Base-by-base conservation (phyloP, 1,140 invertebrate species). In the Patella vulgata region DNA sequence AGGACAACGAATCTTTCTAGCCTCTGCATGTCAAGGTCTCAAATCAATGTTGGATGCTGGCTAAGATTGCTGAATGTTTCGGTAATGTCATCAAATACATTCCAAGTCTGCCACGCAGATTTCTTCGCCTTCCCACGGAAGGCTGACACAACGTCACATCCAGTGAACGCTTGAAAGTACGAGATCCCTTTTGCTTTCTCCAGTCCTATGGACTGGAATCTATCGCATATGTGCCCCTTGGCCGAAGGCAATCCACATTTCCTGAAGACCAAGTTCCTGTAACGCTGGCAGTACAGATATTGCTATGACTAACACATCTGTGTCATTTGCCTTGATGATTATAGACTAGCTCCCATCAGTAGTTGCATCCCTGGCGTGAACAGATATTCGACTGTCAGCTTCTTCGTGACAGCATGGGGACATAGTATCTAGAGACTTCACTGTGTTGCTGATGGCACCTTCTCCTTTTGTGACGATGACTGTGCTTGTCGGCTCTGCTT, bases 101-200 rank as follows among this genome's bases (percentile, higher is more conserved):
- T n/a, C n/a, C n/a, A n/a, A n/a, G n/a, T n/a, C n/a, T n/a, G n/a
- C n/a, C n/a, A n/a, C 50, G 44, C 63, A 12, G 71, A 44, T 57
- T 67, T 71, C 23, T 67, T 64, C 14, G 48, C 66, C 51, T 61
- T 75, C 63, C 64, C 63, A 44, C 40, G n/a, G 46, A 77, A 79
- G 14, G 11, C 14, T 12, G 62, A 77, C 28, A 70, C 63, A 30
- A 59, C 72, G 23, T 75, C 58, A 63, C 74, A 77, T n/a, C 74
- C 69, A 14, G 70, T 73, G 39, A 73, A 69, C n/a, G 65, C 25
- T 43, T 70, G 55, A 47, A 70, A 73, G n/a, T 63, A 21, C 27
- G 54, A 52, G 40, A 58, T 21, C 54, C 6, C 27, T 25, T 9
- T 28, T 25, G 8, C 25, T 25, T 28, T 8, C 6, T 12, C 25